These are phyloP conservation scores for Pachycephus smyrnensis DNA, from an alignment of 2,888 invertebrate species.

Conservation along the genomic window DNA sequence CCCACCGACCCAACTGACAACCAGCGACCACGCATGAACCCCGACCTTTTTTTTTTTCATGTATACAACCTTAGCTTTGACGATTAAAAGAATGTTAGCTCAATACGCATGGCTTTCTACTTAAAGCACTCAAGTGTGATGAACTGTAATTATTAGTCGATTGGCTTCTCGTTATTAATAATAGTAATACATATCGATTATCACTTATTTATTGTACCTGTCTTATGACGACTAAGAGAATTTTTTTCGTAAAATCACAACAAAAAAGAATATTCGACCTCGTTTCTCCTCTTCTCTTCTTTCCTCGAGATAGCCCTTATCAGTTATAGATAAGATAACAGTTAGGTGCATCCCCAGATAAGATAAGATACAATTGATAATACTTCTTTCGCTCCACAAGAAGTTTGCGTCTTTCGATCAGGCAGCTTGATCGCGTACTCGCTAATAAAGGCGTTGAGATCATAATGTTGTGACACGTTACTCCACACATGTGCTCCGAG, in stretches of 20 bases:
- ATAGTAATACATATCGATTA: neutral
- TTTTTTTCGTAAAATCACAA: neutral
- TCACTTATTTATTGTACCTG: neutral
- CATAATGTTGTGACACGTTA: conserved; percentile 59
- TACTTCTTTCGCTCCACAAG: neutral
- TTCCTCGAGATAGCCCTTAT: neutral
- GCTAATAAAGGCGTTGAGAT: conserved; percentile 35
- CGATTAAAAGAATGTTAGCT: conserved; percentile 24
- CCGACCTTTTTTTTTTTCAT: neutral
- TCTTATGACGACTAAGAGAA: neutral
- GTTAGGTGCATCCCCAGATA: neutral
- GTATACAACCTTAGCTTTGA: neutral
- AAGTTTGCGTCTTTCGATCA: neutral
- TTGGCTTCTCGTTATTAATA: neutral
- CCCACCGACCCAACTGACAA: neutral
- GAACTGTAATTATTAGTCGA: neutral
- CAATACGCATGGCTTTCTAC: neutral
- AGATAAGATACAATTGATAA: neutral
- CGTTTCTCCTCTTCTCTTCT: neutral
- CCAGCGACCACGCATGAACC: neutral
- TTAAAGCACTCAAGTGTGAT: neutral
- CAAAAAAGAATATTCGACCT: neutral
- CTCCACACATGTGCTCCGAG: conserved; percentile 41
- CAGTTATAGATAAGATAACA: neutral
- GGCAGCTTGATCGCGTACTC: neutral